A percentile compares a stretch with the other conserved stretches of the same genome.
These are phyloP conservation scores for Polylopha cassiicola DNA, from an alignment of 2,888 invertebrate species.

Conservation along the genomic window DNA sequence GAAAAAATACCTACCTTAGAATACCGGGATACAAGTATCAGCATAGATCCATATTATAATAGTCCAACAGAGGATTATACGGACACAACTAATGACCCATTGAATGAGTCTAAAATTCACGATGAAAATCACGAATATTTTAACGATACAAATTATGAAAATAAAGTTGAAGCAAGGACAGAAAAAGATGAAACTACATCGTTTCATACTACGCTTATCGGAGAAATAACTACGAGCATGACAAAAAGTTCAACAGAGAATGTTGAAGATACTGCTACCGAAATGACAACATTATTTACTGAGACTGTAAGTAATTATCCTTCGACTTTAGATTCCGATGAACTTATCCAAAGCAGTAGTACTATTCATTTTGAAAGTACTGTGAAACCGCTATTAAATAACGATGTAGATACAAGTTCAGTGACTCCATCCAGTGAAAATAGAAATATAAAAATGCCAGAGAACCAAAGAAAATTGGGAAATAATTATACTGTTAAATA, in stretches of 20 bases:
- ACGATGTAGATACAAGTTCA: slow-evolving; percentile 34
- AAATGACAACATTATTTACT: slow-evolving; percentile 28
- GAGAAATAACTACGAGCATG: background rate
- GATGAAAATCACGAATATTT: too few relatives aligned
- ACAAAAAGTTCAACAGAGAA: slow-evolving; percentile 18
- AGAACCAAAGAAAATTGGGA: slow-evolving; percentile 63
- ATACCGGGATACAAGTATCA: slow-evolving; percentile 6
- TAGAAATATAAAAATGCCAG: slow-evolving; percentile 64
- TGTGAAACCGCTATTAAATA: slow-evolving; percentile 44
- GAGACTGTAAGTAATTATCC: slow-evolving; percentile 28
- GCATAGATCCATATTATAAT: slow-evolving; percentile 13
- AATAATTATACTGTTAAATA: slow-evolving; percentile 46
- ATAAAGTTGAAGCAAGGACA: slow-evolving; percentile 1
- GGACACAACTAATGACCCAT: background rate
- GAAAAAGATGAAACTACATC: slow-evolving; percentile 1
- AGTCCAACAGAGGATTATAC: slow-evolving; percentile 1
- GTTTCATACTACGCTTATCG: background rate
- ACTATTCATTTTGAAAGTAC: slow-evolving; percentile 60
- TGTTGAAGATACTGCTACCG: slow-evolving; percentile 26
- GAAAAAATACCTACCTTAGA: slow-evolving; percentile 8
- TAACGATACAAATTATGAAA: slow-evolving; percentile 1
- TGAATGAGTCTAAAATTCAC: too few relatives aligned
- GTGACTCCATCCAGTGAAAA: slow-evolving; percentile 46
- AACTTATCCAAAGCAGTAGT: slow-evolving; percentile 55
- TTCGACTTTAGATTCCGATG: slow-evolving; percentile 44